Conservation (phyloP, 1,140 invertebrate species). For the Drosophila rhopaloa region DNA sequence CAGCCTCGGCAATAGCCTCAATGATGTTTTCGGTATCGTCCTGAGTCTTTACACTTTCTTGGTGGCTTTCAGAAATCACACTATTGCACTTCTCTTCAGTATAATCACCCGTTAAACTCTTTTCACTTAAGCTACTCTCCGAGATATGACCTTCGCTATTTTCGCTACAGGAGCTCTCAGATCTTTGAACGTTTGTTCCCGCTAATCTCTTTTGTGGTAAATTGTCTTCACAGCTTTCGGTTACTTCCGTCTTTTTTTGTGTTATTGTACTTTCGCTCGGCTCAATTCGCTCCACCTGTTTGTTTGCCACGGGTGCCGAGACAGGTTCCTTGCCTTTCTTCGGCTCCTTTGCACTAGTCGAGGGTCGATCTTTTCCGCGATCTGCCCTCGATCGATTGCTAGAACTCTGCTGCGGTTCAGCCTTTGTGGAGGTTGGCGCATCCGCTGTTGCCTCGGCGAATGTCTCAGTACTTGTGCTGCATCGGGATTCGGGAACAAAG, state of each 20-base stretch:
- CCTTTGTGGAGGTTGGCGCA: slow-evolving; percentile 31
- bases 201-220: slow-evolving; percentile 40
- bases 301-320: slow-evolving; percentile 10
- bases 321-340: slow-evolving; percentile 41
- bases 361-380: slow-evolving; percentile 44
- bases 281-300: slow-evolving; percentile 38
- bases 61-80: slow-evolving; percentile 33
- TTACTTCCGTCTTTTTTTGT: slow-evolving; percentile 22
- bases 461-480: slow-evolving; percentile 44
- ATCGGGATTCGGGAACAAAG: slow-evolving; percentile 52
- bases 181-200: slow-evolving; percentile 47
- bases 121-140: slow-evolving; percentile 71
- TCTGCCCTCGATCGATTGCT: slow-evolving; percentile 41
- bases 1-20: slow-evolving; percentile 12
- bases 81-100: slow-evolving; percentile 40
- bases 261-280: slow-evolving; percentile 25
- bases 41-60: slow-evolving; percentile 26
- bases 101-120: slow-evolving; percentile 63
- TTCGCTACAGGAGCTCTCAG: slow-evolving; percentile 67
- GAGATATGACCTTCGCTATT: slow-evolving; percentile 66
- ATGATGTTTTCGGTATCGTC: slow-evolving; percentile 21
- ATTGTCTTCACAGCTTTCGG: slow-evolving; percentile 26
- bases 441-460: slow-evolving; percentile 31
- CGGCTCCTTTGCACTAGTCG: slow-evolving; percentile 34
- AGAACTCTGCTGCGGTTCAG: slow-evolving; percentile 28